These are phyloP conservation scores for Myotis vivesi DNA, from an alignment of 2,797 vertebrate genomes.

Conservation along the genomic window DNA sequence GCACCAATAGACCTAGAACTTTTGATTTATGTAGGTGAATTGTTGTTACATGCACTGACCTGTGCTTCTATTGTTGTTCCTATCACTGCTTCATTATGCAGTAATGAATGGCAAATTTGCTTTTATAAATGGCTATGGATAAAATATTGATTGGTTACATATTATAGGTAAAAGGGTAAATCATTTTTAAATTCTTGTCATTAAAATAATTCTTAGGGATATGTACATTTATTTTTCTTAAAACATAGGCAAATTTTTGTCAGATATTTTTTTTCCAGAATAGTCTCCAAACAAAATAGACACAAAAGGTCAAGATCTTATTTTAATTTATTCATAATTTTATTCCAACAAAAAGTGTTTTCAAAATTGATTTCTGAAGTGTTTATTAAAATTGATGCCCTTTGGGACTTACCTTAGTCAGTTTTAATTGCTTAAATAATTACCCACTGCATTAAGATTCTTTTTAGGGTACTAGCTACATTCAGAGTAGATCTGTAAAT, in stretches of 20 bases:
- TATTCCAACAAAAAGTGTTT: conserved; percentile 37
- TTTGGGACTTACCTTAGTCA: conserved; percentile 16
- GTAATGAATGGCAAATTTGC: background rate
- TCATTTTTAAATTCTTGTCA: conserved; percentile 1
- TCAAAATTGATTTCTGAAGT: conserved; percentile 40
- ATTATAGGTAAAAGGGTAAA: background rate
- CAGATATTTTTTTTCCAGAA: conserved; percentile 17
- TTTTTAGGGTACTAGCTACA: background rate
- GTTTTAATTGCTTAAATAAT: conserved; percentile 60
- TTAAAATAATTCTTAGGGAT: background rate
- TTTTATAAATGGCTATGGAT: background rate
- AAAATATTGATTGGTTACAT: background rate
- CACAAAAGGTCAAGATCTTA: background rate
- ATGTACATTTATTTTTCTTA: background rate
- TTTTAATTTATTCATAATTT: conserved; percentile 52
- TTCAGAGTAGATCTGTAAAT: conserved; percentile 31
- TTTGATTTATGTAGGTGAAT: background rate
- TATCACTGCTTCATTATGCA: background rate
- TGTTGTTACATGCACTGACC: background rate
- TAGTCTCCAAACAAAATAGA: background rate
- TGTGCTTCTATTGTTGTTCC: fast-evolving
- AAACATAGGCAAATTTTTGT: background rate
- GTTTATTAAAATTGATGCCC: conserved; percentile 37
- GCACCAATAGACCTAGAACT: background rate
- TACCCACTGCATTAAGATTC: background rate